A percentile compares a stretch with the other conserved stretches of the same genome.
Evolutionary conservation across 2,113 vertebrate species (phyloP).

Genomic region (Phrynosoma platyrhinos): DNA sequence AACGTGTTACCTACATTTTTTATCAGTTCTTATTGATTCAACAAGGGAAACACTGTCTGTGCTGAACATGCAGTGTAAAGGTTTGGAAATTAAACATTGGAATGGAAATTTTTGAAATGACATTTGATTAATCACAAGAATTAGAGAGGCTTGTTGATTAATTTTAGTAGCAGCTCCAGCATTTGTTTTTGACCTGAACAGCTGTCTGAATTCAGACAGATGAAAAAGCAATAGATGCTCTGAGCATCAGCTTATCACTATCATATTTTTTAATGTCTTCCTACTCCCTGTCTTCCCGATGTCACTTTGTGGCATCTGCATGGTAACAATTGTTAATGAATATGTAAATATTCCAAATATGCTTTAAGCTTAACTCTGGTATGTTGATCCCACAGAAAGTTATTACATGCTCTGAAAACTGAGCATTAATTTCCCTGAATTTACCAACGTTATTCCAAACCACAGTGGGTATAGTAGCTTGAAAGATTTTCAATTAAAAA

Average conservation of each 20-base stretch:
- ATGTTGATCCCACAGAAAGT: conserved; percentile 68
- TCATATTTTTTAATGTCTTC: conserved; percentile 27
- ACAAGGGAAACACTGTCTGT: too few relatives aligned
- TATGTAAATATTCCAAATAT: conserved; percentile 67
- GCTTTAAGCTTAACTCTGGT: conserved; percentile 60
- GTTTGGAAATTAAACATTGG: neutral
- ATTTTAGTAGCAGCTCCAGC: neutral
- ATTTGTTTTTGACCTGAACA: conserved; percentile 4
- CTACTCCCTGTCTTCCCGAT: conserved; percentile 19
- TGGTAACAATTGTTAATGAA: conserved; percentile 55
- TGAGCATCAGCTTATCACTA: neutral
- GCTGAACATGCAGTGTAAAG: neutral
- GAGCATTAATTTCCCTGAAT: conserved; percentile 61
- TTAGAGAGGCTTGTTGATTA: neutral
- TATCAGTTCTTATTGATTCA: neutral
- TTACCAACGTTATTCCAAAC: conserved; percentile 65
- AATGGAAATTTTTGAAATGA: neutral
- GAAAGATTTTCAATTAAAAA: conserved; percentile 74
- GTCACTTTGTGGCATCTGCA: conserved; percentile 57
- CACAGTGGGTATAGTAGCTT: conserved; percentile 46
- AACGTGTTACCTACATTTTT: neutral
- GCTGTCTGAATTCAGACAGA: neutral
- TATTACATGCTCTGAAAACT: conserved; percentile 54
- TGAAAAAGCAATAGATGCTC: neutral
- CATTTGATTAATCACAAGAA: neutral